Base-by-base conservation (phyloP, 1,140 invertebrate species). In the Potamilus streckersoni region DNA sequence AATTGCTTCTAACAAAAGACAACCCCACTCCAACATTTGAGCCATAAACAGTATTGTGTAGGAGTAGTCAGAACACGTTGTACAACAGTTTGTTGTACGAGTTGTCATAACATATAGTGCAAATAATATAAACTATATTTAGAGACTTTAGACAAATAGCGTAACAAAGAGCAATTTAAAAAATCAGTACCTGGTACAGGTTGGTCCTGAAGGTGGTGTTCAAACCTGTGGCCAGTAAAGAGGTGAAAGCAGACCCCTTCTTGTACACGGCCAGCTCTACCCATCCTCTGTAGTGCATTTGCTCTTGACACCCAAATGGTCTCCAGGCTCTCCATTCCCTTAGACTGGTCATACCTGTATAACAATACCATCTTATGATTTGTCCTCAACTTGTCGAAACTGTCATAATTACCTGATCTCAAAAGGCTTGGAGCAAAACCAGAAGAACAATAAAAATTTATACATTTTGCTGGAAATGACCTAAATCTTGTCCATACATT, bases 241-340 rank as follows among this genome's bases (percentile, higher is more conserved):
- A 98, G 90, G 83, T 97, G 96, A 84, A 97, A 98, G 86, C 95
- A 96, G 73, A 95, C 94, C 71, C 96, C 96, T 15, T 94, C 92
- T 14, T 80, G 77, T 11, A 89, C 87, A 61, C 87, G 78, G 15
- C 97, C 97, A 31, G 97, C 97, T 69, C 97, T 92, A 15, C 97
- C 97, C 90, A 94, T 95, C 55, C 96, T 91, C 91, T 98, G 97
- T 87, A 97, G 94, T 0, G 95, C 93, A 91, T 96, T 97, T 5
- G 87, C 87, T 38, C 74, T 73, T 8, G 87, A 88, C 67, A 88
- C 87, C 87, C 86, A 89, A 6, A 87, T 88, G 16, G 83, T 88
- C 60, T 90, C 89, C 23, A 90, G 74, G 76, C 87, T 88, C 85
- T 95, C 95, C 95, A 96, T 96, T 80, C 95, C 95, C 65, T 94